Base-by-base conservation (phyloP, 2,113 vertebrate species). In the Cepphus grylle region DNA sequence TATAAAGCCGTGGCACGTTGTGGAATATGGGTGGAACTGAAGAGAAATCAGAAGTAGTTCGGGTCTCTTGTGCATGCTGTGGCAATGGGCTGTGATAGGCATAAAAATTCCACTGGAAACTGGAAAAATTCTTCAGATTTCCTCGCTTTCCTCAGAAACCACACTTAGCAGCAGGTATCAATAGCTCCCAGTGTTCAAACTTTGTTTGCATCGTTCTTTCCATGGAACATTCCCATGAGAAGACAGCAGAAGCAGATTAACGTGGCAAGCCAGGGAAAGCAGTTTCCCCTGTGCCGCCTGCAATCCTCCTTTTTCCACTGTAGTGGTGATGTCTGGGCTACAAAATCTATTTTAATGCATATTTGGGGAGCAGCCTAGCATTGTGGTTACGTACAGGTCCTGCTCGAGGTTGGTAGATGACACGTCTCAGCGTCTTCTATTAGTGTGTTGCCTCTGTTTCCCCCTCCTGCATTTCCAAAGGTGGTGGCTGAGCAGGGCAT, bases 51-150 rank as follows among this genome's bases (percentile, higher is more conserved):
- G 71, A 29, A 86, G 71, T 38, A 66, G 62, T 77, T 86, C 0
- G 2, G 30, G 61, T 90, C 89, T 79, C 91, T 55, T 69, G 67
- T 81, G 73, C 73, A 86, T 15, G 4, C 88, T 80, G 83, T 81
- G 72, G 90, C 81, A 76, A 55, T 62, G 38, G 69, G 67, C 81
- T 94, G 56, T 79, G 53, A 95, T 94, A 94, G 92, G 94, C 86
- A 82, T 86, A 91, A 92, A 96, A 97, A 90, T 96, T 95, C 88
- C 94, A 76, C 76, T 93, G 91, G 72, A 94, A 96, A 82, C 81
- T 93, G 88, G 93, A 94, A 96, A 97, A 96, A 95, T 96, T 96
- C 94, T 93, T 95, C 86, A 94, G 92, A 93, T 97, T 96, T 95
- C 84, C 90, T 86, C 6, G 1, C 93, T 87, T 84, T 96, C 88